Conservation (phyloP, 2,113 vertebrate species). For the Polyodon spathula region DNA sequence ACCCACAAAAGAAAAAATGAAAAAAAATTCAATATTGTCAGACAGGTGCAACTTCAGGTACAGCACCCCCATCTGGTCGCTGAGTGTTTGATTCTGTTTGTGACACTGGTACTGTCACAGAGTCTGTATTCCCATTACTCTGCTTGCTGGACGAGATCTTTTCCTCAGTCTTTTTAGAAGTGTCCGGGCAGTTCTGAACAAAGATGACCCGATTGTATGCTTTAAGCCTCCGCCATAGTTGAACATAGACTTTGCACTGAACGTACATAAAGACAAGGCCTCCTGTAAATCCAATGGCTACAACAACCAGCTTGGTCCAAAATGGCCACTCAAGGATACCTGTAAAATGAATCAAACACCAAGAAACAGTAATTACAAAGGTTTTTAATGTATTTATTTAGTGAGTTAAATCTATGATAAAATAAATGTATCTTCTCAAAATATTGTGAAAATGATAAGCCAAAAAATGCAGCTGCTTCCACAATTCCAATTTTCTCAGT, state of each 20-base stretch:
- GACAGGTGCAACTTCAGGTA: conserved; percentile 62
- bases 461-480: no score
- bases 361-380: neutral
- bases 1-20: neutral
- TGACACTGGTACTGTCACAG: conserved; percentile 52
- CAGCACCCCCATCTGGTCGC: conserved; percentile 41
- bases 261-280: conserved; percentile 97
- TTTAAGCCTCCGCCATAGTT: conserved; percentile 90
- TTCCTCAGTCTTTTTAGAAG: conserved; percentile 61
- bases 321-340: conserved; percentile 93
- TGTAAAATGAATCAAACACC: conserved; percentile 36
- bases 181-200: conserved; percentile 94
- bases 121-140: conserved; percentile 52
- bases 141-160: conserved; percentile 40
- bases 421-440: no score
- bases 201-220: conserved; percentile 97
- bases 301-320: conserved; percentile 93
- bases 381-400: no score
- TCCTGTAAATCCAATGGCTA: conserved; percentile 79
- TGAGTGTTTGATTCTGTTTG: conserved; percentile 57
- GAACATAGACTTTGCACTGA: conserved; percentile 90
- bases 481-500: no score
- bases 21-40: conserved; percentile 40
- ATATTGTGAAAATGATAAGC: no score
- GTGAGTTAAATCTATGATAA: neutral